A percentile compares a stretch with the other conserved stretches of the same genome.
phyloP scores from a whole-genome alignment of 1,140 invertebrate species.

The Drosophila nigrodunni region DNA sequence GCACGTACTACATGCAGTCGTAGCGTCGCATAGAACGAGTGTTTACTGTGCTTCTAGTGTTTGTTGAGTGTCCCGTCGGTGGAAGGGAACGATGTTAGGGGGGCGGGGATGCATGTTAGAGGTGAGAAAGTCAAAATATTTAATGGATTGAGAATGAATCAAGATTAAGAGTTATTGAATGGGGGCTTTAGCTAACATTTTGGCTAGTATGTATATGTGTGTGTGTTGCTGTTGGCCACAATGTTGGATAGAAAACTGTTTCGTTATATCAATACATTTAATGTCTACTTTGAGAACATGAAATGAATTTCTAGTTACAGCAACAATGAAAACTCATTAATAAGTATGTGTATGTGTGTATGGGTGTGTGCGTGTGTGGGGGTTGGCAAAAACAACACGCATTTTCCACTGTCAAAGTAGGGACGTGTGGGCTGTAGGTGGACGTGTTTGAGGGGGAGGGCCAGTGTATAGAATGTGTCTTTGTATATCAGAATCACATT shows the following conservation, averaged over 20 bases:
- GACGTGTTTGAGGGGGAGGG: neutral
- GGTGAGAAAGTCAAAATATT: neutral
- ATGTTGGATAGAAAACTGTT: neutral
- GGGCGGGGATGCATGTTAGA: too few species aligned
- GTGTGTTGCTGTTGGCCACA: neutral
- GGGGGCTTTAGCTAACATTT: neutral
- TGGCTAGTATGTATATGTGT: too few species aligned
- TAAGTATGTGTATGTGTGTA: neutral
- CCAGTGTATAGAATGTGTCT: neutral
- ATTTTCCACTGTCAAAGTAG: conserved; percentile 9
- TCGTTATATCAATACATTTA: conserved; percentile 9
- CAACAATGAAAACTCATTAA: neutral
- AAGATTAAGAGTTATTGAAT: neutral
- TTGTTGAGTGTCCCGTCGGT: conserved; percentile 15
- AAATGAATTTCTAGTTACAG: conserved; percentile 10
- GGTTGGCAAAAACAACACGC: conserved; percentile 6
- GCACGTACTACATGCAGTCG: conserved; percentile 39
- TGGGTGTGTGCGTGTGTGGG: neutral
- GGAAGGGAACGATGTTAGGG: neutral
- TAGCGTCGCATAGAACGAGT: neutral
- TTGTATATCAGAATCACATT: neutral
- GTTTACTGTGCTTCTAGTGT: conserved; percentile 43
- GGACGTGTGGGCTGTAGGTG: neutral
- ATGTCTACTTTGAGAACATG: conserved; percentile 14
- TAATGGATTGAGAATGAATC: neutral